These are phyloP conservation scores for Saxidomus purpurata DNA, from an alignment of 1,140 invertebrate species.

Conservation along the genomic window DNA sequence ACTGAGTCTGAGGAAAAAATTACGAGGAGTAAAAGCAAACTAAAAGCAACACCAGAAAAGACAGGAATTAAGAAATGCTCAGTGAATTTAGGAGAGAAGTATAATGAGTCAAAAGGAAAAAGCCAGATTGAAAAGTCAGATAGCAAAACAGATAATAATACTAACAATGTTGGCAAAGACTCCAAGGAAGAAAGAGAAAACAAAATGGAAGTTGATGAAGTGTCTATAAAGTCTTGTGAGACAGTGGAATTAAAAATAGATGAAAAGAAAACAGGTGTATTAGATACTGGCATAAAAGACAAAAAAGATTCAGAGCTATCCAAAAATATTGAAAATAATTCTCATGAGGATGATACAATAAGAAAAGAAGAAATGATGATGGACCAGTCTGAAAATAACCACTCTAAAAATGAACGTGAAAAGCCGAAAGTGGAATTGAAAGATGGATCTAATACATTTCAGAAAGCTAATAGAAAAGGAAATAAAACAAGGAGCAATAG, in stretches of 20 bases:
- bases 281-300: not conserved
- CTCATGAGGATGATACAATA: not conserved
- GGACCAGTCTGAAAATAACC: not conserved
- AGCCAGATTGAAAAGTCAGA: not conserved
- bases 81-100: constrained; percentile 60
- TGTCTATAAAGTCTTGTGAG: not conserved
- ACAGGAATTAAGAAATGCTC: constrained; percentile 57
- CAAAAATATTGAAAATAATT: not conserved
- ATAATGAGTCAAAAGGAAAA: constrained; percentile 7
- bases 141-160: not conserved
- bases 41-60: constrained; percentile 31
- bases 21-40: constrained; percentile 42
- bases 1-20: constrained; percentile 29
- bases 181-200: not conserved
- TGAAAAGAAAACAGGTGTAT: not conserved
- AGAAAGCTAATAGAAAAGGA: not conserved
- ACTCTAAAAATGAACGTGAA: not conserved
- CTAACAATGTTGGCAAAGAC: not conserved
- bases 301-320: not conserved
- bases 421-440: not conserved
- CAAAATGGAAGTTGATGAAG: not conserved
- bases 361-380: not conserved
- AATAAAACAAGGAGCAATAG: not conserved
- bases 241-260: not conserved
- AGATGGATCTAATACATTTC: not conserved